Percentiles rank a stretch among this genome's conserved stretches.
Conservation (phyloP, 2,113 vertebrate species). For the Corydoras maculifer region DNA sequence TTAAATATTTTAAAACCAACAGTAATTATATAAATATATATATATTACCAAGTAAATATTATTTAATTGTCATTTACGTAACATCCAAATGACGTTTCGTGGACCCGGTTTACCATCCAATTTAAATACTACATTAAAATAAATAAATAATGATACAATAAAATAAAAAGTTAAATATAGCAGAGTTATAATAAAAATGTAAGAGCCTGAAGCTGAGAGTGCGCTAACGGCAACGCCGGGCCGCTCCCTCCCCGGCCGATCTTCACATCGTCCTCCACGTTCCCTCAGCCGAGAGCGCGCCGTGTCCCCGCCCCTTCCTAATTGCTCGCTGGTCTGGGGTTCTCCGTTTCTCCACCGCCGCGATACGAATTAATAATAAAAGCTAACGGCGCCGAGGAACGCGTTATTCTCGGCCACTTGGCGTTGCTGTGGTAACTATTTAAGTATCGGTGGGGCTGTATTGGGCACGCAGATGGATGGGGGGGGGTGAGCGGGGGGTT, state of each 20-base stretch:
- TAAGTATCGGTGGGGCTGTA: conserved; percentile 62
- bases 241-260: not conserved
- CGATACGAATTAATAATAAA: conserved; percentile 3
- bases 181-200: too few species aligned
- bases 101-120: too few species aligned
- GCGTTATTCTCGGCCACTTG: conserved; percentile 63
- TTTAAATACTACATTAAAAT: too few species aligned
- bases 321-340: conserved; percentile 1
- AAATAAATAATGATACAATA: too few species aligned
- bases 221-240: not conserved
- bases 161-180: too few species aligned
- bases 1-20: too few species aligned
- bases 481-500: conserved; percentile 19
- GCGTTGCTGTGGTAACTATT: conserved; percentile 72
- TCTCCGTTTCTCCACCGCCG: not conserved
- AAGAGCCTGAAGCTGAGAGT: not conserved
- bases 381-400: conserved; percentile 51
- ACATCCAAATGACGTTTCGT: too few species aligned
- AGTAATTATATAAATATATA: too few species aligned
- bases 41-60: too few species aligned
- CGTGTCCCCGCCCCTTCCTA: not conserved
- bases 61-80: too few species aligned
- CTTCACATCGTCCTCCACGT: not conserved
- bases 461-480: conserved; percentile 51
- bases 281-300: not conserved